Percentiles rank a stretch among this genome's conserved stretches.
Evolutionary conservation across 2,797 vertebrate genomes (phyloP).

Genomic region (Sebastiscus tertius): DNA sequence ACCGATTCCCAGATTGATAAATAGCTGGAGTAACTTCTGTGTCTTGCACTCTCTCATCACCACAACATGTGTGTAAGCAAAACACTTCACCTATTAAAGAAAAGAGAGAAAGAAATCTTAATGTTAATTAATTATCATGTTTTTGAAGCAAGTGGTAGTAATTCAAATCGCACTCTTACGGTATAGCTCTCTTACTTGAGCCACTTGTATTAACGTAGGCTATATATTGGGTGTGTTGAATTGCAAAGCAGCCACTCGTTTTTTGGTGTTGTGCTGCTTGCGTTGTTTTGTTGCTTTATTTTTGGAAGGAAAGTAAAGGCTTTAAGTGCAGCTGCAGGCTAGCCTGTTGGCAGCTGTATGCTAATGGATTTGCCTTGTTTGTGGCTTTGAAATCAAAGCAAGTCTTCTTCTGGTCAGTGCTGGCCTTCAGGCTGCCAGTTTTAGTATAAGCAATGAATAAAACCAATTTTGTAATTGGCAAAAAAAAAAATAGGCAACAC

Average conservation of each 20-base stretch:
- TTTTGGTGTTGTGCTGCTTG: constrained; percentile 33
- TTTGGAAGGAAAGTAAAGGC: constrained; percentile 61
- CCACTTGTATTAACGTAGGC: constrained; percentile 1
- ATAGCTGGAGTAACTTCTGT: background rate
- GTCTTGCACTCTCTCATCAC: background rate
- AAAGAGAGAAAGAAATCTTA: background rate
- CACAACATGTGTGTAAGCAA: background rate
- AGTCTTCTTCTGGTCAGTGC: constrained; percentile 65
- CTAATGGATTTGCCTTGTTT: constrained; percentile 70
- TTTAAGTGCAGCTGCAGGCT: constrained; percentile 69
- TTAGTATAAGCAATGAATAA: background rate
- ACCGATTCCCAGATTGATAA: background rate
- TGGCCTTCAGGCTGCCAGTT: constrained; percentile 38
- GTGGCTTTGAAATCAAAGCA: constrained; percentile 71
- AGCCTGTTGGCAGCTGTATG: constrained; percentile 79
- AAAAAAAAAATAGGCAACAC: background rate
- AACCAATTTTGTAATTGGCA: constrained; percentile 3
- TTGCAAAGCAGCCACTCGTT: constrained; percentile 34
- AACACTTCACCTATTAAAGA: background rate
- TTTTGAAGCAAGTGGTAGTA: background rate
- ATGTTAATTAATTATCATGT: background rate
- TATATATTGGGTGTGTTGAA: constrained; percentile 35
- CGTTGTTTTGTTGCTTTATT: constrained; percentile 61
- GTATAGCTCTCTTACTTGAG: background rate
- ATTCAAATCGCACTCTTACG: background rate